Conservation (phyloP, 2,113 vertebrate species). For the Galbula dea region DNA sequence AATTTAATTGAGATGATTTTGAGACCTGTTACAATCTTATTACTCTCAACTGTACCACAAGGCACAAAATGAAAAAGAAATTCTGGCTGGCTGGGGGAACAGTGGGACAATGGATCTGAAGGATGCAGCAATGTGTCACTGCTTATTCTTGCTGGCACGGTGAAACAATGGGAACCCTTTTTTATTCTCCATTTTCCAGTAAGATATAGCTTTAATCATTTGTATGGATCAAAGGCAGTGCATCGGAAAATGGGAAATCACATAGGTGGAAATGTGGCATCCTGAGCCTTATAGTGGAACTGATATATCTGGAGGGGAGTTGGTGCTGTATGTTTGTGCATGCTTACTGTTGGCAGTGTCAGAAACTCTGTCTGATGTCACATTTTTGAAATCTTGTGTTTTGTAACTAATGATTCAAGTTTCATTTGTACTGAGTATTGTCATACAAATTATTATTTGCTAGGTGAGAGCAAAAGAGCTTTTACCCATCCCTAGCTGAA, state of each 20-base stretch:
- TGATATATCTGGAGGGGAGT: not conserved
- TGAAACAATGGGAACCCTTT: not conserved
- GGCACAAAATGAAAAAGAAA: slow-evolving; percentile 16
- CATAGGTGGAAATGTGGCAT: not conserved
- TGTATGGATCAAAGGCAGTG: not conserved
- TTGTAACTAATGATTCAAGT: not conserved
- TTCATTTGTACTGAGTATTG: not conserved
- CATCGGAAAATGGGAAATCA: not conserved
- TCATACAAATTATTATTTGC: not conserved
- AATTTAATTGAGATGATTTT: slow-evolving; percentile 38
- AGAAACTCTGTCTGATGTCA: not conserved
- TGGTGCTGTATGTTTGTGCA: not conserved
- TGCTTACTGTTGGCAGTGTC: not conserved
- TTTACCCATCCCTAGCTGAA: not conserved
- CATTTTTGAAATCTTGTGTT: not conserved
- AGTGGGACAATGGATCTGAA: slow-evolving; percentile 13
- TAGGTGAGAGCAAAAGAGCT: not conserved
- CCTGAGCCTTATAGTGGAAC: not conserved
- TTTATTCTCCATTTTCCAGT: not conserved
- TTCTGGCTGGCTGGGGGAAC: not conserved
- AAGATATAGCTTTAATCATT: not conserved
- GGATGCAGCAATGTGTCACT: not conserved
- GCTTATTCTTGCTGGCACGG: not conserved
- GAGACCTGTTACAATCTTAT: slow-evolving; percentile 46
- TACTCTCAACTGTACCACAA: not conserved